Conservation (phyloP, 2,797 vertebrate genomes). For the Neoniphon sammara region DNA sequence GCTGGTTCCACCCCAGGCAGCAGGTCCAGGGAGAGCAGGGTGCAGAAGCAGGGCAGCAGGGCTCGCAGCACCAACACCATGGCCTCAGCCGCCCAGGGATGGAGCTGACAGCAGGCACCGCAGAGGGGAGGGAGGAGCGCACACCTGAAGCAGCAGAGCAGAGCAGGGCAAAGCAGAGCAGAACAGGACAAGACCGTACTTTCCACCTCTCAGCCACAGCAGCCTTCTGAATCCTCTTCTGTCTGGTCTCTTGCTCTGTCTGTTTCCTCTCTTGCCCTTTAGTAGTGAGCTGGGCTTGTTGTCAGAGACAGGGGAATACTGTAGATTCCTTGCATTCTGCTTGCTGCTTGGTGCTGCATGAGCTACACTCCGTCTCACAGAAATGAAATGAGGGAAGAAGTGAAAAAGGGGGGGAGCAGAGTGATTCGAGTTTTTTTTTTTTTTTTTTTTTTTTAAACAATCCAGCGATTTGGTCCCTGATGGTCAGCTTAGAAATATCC, state of each 20-base stretch:
- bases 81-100: conserved; percentile 80
- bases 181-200: conserved; percentile 67
- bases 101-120: conserved; percentile 76
- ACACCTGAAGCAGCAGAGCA: conserved; percentile 78
- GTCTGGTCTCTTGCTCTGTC: conserved; percentile 63
- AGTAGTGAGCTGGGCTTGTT: conserved; percentile 71
- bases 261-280: conserved; percentile 65
- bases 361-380: conserved; percentile 77
- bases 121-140: conserved; percentile 71
- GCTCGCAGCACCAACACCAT: conserved; percentile 84
- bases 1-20: conserved; percentile 76
- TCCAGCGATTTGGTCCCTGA: conserved; percentile 87
- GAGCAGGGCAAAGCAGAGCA: conserved; percentile 44
- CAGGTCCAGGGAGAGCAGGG: conserved; percentile 76
- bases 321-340: conserved; percentile 86
- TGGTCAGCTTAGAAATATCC: conserved; percentile 88
- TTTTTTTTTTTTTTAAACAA: conserved; percentile 80
- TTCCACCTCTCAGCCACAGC: conserved; percentile 68
- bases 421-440: conserved; percentile 81
- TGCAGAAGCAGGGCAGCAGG: conserved; percentile 78
- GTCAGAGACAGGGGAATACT: conserved; percentile 77
- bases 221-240: conserved; percentile 60
- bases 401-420: conserved; percentile 77
- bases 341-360: conserved; percentile 79
- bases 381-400: conserved; percentile 80